Conservation (phyloP, 2,888 invertebrate genomes). For the Lycophotia porphyrea region DNA sequence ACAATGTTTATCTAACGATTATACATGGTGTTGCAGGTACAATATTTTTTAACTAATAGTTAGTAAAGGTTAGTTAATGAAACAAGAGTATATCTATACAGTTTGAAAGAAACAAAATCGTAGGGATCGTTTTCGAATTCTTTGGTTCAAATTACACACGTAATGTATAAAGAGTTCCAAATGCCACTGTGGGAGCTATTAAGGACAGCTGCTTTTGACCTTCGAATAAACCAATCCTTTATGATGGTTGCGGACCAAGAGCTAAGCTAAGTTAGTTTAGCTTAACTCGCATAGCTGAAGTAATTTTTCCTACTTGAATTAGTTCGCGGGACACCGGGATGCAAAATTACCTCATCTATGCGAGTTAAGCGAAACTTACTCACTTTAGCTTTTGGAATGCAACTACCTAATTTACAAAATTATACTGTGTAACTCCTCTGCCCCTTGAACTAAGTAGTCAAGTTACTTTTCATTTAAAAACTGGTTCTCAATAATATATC, state of each 20-base stretch:
- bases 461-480: background rate
- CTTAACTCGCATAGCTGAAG: background rate
- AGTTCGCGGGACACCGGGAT: background rate
- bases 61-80: slow-evolving; percentile 63
- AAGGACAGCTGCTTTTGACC: background rate
- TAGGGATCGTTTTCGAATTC: slow-evolving; percentile 68
- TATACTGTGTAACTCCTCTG: background rate
- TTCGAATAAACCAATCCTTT: background rate
- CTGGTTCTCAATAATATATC: background rate
- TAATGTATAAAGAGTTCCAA: slow-evolving; percentile 61
- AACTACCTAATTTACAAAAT: background rate
- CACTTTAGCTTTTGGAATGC: background rate
- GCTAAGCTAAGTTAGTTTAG: background rate
- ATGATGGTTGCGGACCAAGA: background rate
- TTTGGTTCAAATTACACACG: slow-evolving; percentile 66
- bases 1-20: slow-evolving; percentile 55
- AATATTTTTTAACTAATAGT: slow-evolving; percentile 71
- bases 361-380: background rate
- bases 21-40: slow-evolving; percentile 78
- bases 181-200: slow-evolving; percentile 45
- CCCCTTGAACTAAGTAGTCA: background rate
- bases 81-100: slow-evolving; percentile 56
- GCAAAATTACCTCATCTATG: background rate
- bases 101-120: slow-evolving; percentile 61
- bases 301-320: background rate